Conservation (phyloP, 1,140 invertebrate genomes). For the Macrotrachela quadricornifera region DNA sequence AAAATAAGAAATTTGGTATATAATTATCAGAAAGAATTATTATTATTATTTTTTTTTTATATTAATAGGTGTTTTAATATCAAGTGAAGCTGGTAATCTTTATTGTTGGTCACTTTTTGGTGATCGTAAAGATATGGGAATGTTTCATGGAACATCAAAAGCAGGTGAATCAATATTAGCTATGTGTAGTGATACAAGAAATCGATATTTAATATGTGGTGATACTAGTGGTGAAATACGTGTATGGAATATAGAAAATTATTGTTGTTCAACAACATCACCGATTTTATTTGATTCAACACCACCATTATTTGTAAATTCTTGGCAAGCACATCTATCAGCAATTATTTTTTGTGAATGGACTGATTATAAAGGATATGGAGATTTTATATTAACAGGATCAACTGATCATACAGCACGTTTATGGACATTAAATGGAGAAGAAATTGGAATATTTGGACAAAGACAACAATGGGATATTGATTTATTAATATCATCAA, state of each 20-base stretch:
- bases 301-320: conserved; percentile 14
- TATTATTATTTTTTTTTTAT: too few species aligned
- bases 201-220: conserved; percentile 20
- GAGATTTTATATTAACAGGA: conserved; percentile 20
- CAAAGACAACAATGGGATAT: conserved; percentile 13
- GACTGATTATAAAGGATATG: conserved; percentile 13
- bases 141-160: conserved; percentile 19
- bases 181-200: conserved; percentile 17
- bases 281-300: not conserved
- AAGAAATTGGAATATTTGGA: conserved; percentile 27
- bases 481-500: too few species aligned
- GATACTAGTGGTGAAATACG: conserved; percentile 23
- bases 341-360: conserved; percentile 25
- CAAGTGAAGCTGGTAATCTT: conserved; percentile 22
- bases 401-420: conserved; percentile 27
- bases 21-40: too few species aligned
- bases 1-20: conserved; percentile 18
- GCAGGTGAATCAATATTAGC: conserved; percentile 23
- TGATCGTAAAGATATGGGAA: conserved; percentile 18
- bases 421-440: conserved; percentile 21
- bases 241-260: conserved; percentile 22
- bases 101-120: conserved; percentile 23
- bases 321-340: conserved; percentile 22
- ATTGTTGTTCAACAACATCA: conserved; percentile 4
- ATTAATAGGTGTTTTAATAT: too few species aligned